A percentile compares a stretch with the other conserved stretches of the same genome.
Evolutionary conservation across 2,797 vertebrate species (phyloP).

Genomic region (Jordanella pulchra): DNA sequence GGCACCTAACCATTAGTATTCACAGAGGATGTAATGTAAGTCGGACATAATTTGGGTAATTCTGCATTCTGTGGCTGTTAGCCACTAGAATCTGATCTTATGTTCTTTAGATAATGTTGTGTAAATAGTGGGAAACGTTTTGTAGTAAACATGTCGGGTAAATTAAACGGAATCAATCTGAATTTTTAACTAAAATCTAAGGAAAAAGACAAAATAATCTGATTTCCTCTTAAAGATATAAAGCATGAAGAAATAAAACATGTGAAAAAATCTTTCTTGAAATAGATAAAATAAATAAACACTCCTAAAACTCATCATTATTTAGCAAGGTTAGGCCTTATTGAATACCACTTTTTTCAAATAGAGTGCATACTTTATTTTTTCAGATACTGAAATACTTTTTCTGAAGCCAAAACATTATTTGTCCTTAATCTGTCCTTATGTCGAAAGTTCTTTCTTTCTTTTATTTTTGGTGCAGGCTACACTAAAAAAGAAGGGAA

Average conservation of each 20-base stretch:
- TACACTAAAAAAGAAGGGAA: too few species aligned
- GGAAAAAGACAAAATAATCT: not conserved
- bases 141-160: not conserved
- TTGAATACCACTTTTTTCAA: not conserved
- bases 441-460: slow-evolving; percentile 8
- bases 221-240: not conserved
- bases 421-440: not conserved
- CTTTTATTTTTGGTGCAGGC: slow-evolving; percentile 33
- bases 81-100: not conserved
- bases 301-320: not conserved
- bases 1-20: slow-evolving; percentile 58
- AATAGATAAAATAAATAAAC: not conserved
- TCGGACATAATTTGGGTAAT: slow-evolving; percentile 10
- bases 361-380: not conserved
- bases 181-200: not conserved
- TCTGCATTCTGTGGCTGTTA: not conserved
- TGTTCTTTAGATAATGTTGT: not conserved
- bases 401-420: not conserved
- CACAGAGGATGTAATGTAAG: slow-evolving; percentile 43
- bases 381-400: not conserved
- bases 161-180: not conserved
- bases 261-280: not conserved
- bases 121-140: not conserved
- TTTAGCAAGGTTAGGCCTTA: not conserved
- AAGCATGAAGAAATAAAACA: not conserved